These are phyloP conservation scores for Diorhabda sublineata DNA, from an alignment of 1,140 invertebrate genomes.

Conservation along the genomic window DNA sequence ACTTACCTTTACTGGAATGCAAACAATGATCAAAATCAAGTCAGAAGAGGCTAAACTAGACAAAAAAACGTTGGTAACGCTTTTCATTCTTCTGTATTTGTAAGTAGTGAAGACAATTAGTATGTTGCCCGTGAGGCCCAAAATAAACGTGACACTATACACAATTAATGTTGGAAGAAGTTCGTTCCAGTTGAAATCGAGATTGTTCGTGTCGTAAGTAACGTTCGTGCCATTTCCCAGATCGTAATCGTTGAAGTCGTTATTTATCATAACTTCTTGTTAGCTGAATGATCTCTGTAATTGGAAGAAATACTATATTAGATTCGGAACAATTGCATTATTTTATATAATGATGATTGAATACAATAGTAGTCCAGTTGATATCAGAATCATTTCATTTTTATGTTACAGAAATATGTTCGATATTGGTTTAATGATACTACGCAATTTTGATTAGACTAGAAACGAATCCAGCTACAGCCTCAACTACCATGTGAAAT, in stretches of 20 bases:
- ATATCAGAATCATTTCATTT: too few species aligned
- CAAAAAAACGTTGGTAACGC: constrained; percentile 67
- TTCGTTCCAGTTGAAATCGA: constrained; percentile 53
- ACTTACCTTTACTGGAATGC: constrained; percentile 71
- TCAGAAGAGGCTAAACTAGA: constrained; percentile 68
- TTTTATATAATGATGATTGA: neutral
- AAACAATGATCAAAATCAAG: constrained; percentile 66
- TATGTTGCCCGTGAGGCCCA: constrained; percentile 60
- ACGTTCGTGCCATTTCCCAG: neutral
- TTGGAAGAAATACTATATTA: constrained; percentile 3
- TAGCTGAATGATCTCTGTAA: neutral
- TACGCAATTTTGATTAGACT: too few species aligned
- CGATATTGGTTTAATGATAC: too few species aligned
- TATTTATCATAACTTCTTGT: constrained; percentile 4
- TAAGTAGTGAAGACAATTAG: constrained; percentile 53
- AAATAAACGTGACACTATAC: constrained; percentile 59
- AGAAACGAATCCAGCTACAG: too few species aligned
- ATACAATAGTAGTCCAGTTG: neutral
- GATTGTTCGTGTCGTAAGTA: constrained; percentile 40
- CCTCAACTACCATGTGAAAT: too few species aligned
- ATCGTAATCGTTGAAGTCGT: constrained; percentile 6
- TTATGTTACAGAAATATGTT: too few species aligned
- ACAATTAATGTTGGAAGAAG: constrained; percentile 57
- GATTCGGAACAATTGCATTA: neutral
- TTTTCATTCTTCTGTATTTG: constrained; percentile 40